These are phyloP conservation scores for Pandion haliaetus DNA, from an alignment of 2,113 vertebrate genomes.

Conservation along the genomic window DNA sequence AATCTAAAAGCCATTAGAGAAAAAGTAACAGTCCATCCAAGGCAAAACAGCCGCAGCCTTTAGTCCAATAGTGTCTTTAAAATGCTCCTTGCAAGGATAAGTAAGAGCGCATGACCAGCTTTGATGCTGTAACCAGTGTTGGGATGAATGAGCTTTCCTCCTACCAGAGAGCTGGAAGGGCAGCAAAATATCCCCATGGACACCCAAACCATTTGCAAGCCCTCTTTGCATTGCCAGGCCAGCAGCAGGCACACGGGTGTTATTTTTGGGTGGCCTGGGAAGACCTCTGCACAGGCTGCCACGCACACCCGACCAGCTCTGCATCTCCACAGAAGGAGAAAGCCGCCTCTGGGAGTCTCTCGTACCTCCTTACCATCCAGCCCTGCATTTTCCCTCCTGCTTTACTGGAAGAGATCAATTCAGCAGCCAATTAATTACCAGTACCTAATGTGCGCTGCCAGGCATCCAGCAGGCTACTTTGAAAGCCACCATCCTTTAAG, in stretches of 20 bases:
- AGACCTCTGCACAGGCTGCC: background rate
- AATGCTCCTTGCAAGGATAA: background rate
- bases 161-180: background rate
- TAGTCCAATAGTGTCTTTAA: background rate
- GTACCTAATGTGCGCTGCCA: background rate
- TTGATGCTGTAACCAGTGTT: background rate
- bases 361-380: accelerated
- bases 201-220: background rate
- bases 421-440: constrained; percentile 49
- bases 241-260: background rate
- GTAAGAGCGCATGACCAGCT: background rate
- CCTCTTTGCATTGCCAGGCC: background rate
- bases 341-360: accelerated
- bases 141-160: background rate
- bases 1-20: background rate
- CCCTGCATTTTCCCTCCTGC: background rate
- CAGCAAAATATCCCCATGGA: background rate
- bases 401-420: constrained; percentile 23
- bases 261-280: background rate
- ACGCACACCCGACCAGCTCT: background rate
- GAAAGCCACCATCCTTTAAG: background rate
- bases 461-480: constrained; percentile 6
- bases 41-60: background rate
- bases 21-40: background rate
- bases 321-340: background rate